These are phyloP conservation scores for Dipodomys spectabilis DNA, from an alignment of 2,113 vertebrate species.

Conservation along the genomic window DNA sequence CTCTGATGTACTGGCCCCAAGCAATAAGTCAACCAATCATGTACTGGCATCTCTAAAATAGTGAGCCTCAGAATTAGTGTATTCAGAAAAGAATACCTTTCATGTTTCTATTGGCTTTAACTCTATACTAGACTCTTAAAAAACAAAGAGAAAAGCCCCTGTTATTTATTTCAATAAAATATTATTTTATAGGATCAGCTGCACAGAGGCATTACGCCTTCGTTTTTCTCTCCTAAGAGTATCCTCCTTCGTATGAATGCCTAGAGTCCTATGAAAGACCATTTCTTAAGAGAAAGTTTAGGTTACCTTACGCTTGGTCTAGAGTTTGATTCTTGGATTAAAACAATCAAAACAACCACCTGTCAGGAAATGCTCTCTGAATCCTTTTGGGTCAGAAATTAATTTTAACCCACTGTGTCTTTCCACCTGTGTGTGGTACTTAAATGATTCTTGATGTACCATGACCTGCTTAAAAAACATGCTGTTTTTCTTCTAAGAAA, in stretches of 20 bases:
- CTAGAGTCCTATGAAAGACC: not conserved
- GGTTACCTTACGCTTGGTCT: constrained; percentile 1
- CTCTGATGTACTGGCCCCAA: not conserved
- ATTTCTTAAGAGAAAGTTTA: constrained; percentile 4
- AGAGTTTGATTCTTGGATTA: constrained; percentile 11
- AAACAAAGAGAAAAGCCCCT: no score
- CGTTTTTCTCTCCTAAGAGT: no score
- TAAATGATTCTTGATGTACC: not conserved
- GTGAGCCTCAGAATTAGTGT: not conserved
- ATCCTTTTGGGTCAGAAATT: not conserved
- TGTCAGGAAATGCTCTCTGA: not conserved
- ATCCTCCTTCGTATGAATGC: no score
- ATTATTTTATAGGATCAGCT: no score
- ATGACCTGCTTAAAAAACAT: constrained; percentile 29
- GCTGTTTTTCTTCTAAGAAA: constrained; percentile 17
- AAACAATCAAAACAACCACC: not conserved
- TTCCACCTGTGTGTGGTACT: constrained; percentile 6
- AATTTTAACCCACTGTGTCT: not conserved
- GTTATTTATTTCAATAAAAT: no score
- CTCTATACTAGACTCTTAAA: not conserved
- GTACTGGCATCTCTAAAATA: not conserved
- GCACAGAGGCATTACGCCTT: no score
- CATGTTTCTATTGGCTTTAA: not conserved
- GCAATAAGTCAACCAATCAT: not conserved
- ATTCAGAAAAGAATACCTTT: constrained; percentile 9